Evolutionary conservation across 2,113 vertebrate species (phyloP), one percentile per base, ranked within the genome.

Genomic region (Alligator mississippiensis): DNA sequence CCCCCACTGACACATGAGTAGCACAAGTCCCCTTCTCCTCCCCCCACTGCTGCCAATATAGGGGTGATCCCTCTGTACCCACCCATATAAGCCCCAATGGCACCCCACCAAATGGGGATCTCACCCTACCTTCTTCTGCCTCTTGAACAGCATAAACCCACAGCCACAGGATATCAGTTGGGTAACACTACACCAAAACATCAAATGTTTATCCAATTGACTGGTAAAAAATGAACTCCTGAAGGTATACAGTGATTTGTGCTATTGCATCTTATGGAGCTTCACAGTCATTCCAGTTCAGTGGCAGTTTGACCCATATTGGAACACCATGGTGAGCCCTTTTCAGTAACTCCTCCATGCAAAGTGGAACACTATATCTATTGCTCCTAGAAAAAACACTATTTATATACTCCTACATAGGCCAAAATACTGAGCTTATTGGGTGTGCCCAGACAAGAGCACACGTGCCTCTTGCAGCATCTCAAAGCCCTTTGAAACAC

Each of bases 201-300:
- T 17, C 28, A 30, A 61, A 1, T 77, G 59, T 89, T 94, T 66
- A 58, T 79, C 61, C 27, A 0, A 3, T 0, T 15, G 6, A 24
- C 74, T 14, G 24, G 12, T 11, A 63, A 22, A 5, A 89, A 64
- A 19, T 77, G 21, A 66, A 68, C 59, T 28, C 34, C 3, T 10
- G 16, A 18, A 58, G 72, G n/a, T 6, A 19, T 30, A 34, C 18
- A 1, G 1, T 17, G 4, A 78, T 90, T 86, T 28, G 21, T 74
- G 47, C 74, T 61, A 85, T 58, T 2, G 4, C 61, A 47, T 47
- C 1, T 0, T 30, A 92, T 28, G 0, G 0, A 22, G 82, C 28
- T 28, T 80, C 59, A 77, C 15, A 1, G 18, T 84, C 60, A 17
- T 89, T 72, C 47, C 64, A 19, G 19, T 2, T 66, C 0, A 2